Conservation (phyloP, 2,113 vertebrate genomes). For the Pomatostomus ruficeps region DNA sequence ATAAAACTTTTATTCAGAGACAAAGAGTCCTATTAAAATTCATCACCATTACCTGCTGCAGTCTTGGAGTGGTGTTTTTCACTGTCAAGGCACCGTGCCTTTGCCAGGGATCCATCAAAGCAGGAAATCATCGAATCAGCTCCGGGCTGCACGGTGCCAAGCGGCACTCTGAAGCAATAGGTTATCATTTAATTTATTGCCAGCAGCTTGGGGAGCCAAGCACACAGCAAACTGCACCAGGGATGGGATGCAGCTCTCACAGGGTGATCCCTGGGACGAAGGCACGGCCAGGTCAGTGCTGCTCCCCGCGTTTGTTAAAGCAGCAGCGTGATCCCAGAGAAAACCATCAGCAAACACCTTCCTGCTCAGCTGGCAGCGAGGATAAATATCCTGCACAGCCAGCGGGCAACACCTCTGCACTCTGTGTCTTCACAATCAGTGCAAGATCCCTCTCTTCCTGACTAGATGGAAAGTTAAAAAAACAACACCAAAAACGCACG, state of each 20-base stretch:
- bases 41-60: constrained; percentile 58
- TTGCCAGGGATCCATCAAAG: constrained; percentile 52
- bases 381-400: background rate
- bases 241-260: background rate
- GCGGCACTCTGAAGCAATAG: background rate
- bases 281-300: background rate
- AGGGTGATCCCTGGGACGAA: background rate
- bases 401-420: background rate
- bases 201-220: background rate
- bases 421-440: fast-evolving
- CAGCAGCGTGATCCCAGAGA: background rate
- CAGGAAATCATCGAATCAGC: constrained; percentile 28
- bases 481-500: no score
- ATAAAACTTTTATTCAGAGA: constrained; percentile 38
- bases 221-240: background rate
- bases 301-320: background rate
- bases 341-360: background rate
- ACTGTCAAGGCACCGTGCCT: background rate
- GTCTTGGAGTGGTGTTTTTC: constrained; percentile 39
- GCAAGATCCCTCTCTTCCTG: background rate
- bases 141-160: background rate
- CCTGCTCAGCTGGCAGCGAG: background rate
- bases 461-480: background rate
- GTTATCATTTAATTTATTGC: constrained; percentile 15
- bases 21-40: constrained; percentile 59